Base-by-base conservation (phyloP, 2,113 vertebrate genomes). In the Paraplagusia blochii region DNA sequence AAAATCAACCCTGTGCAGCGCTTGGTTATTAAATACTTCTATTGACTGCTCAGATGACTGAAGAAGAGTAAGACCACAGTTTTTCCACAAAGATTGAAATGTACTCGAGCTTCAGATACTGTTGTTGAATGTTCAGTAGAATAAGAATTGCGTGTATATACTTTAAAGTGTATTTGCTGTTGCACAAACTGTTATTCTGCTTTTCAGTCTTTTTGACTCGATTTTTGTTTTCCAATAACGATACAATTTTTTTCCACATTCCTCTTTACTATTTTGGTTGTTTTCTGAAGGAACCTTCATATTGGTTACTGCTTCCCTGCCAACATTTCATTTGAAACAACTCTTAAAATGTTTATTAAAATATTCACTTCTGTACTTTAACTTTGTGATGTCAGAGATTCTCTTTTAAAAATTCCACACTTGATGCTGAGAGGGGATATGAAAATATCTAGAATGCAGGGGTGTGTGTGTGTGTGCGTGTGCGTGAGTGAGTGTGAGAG, bases 121-220 rank as follows among this genome's bases (percentile, higher is more conserved):
- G 50, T 72, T 69, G 69, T 68, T 85, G 74, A 83, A 80, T 79
- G 77, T 84, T 74, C 65, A 74, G 58, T 64, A 58, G 75, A 66
- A 77, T 54, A 70, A 36, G 58, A 69, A 55, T 56, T 53, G 58
- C 62, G 63, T 83, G 80, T 84, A 81, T 58, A 85, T 81, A 77
- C 66, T 80, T 80, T 11, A n/a, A 74, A 67, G 71, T 79, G 71
- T 85, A 67, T 82, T 81, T 83, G 64, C 78, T 70, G 69, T 80
- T 65, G 72, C 76, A 75, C 80, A 76, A 39, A 71, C 43, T 69
- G 48, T 62, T 72, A 55, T 81, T 59, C 67, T 78, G 58, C 69
- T 83, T 64, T 84, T 79, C 35, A n/a, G 53, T 69, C 50, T n/a
- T 33, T 47, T 7, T 39, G 46, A 16, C 14, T 62, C 63, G 0